Evolutionary conservation across 2,888 invertebrate species (phyloP).

Genomic region (Cetonia aurata): DNA sequence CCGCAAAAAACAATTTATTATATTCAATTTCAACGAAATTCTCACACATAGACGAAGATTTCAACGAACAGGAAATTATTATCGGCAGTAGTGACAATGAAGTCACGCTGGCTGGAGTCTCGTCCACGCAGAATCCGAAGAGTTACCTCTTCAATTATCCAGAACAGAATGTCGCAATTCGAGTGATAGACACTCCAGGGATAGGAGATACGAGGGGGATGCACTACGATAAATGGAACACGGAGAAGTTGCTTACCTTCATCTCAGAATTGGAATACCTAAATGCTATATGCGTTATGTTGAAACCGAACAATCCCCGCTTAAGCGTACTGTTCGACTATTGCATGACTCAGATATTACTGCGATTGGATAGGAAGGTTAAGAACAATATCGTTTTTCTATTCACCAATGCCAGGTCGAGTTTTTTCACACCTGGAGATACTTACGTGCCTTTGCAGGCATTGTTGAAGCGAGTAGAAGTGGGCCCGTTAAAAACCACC

Average conservation of each 20-base stretch:
- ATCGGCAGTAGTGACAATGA: conserved; percentile 54
- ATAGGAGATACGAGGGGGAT: conserved; percentile 55
- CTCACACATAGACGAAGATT: conserved; percentile 52
- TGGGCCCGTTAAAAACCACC: conserved; percentile 52
- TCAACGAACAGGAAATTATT: conserved; percentile 47
- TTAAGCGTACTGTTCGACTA: conserved; percentile 59
- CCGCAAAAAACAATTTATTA: conserved; percentile 49
- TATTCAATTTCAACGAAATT: conserved; percentile 55
- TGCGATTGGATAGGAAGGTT: conserved; percentile 60
- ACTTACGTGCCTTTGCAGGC: conserved; percentile 55
- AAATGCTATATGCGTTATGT: conserved; percentile 59
- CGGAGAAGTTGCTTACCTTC: conserved; percentile 55
- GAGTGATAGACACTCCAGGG: conserved; percentile 62
- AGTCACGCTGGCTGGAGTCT: conserved; percentile 45
- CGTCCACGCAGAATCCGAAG: conserved; percentile 67
- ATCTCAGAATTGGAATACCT: conserved; percentile 58
- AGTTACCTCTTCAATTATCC: conserved; percentile 71
- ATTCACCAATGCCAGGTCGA: conserved; percentile 59
- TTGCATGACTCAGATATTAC: conserved; percentile 60
- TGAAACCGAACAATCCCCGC: conserved; percentile 58
- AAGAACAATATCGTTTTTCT: conserved; percentile 60
- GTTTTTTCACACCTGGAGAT: conserved; percentile 58
- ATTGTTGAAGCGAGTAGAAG: conserved; percentile 53
- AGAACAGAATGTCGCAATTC: conserved; percentile 44
- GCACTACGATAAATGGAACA: conserved; percentile 51